Conservation (phyloP, 1,140 invertebrate species). For the Onthophagus taurus region DNA sequence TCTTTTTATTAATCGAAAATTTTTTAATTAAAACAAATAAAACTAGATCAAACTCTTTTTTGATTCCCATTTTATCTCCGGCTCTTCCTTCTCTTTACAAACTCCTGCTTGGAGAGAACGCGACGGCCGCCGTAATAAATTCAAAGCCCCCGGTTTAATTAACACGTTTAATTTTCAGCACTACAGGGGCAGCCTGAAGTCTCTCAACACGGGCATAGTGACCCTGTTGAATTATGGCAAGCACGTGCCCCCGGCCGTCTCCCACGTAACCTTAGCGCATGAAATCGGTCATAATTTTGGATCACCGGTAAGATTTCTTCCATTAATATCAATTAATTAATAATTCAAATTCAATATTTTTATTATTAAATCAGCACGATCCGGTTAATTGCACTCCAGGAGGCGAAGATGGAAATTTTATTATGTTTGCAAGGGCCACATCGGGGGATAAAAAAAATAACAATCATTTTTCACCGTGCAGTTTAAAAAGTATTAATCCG, state of each 20-base stretch:
- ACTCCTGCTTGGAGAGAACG: no score
- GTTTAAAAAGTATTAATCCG: slow-evolving; percentile 87
- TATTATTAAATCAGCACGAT: slow-evolving; percentile 78
- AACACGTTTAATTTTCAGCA: slow-evolving; percentile 52
- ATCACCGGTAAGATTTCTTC: slow-evolving; percentile 60
- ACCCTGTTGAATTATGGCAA: slow-evolving; percentile 98
- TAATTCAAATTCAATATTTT: no score
- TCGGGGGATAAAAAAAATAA: slow-evolving; percentile 95
- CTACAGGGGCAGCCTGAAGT: slow-evolving; percentile 89
- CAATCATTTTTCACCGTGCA: slow-evolving; percentile 88
- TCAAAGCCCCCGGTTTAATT: neutral
- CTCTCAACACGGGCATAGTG: slow-evolving; percentile 96
- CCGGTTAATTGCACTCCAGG: slow-evolving; percentile 85
- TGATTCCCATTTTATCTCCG: no score
- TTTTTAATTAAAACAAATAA: no score
- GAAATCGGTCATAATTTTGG: slow-evolving; percentile 99
- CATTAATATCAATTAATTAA: neutral
- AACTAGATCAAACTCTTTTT: no score
- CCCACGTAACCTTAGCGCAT: slow-evolving; percentile 95
- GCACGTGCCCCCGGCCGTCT: slow-evolving; percentile 96
- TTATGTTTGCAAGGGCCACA: slow-evolving; percentile 94
- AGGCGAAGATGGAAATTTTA: slow-evolving; percentile 92
- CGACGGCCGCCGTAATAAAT: neutral
- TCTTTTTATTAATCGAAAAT: no score
- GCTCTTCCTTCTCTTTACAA: no score